These are phyloP conservation scores for Onychostoma macrolepis DNA, from an alignment of 2,113 vertebrate species.

Conservation along the genomic window DNA sequence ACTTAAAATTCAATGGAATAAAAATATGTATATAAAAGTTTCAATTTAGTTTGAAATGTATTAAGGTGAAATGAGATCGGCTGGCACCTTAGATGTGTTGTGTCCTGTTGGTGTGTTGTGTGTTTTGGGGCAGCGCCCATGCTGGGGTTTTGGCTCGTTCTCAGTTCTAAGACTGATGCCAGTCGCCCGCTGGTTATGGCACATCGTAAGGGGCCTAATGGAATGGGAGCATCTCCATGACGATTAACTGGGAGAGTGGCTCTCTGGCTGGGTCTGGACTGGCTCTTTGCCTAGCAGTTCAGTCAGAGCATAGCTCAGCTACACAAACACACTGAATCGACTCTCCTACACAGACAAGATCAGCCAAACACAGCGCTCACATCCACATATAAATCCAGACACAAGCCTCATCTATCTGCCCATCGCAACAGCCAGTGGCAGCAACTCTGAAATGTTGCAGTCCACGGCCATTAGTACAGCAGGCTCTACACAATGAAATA, in stretches of 20 bases:
- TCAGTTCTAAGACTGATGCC: slow-evolving; percentile 37
- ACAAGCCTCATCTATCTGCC: slow-evolving; percentile 32
- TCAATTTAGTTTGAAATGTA: background rate
- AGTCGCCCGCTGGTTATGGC: slow-evolving; percentile 40
- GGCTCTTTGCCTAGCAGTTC: slow-evolving; percentile 31
- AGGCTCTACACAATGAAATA: slow-evolving; percentile 50
- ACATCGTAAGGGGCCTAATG: slow-evolving; percentile 50
- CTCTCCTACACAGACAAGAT: slow-evolving; percentile 1
- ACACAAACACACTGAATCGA: slow-evolving; percentile 15
- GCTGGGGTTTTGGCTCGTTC: slow-evolving; percentile 21
- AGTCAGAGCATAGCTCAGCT: slow-evolving; percentile 33
- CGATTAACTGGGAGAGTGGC: slow-evolving; percentile 54
- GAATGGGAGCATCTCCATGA: slow-evolving; percentile 52
- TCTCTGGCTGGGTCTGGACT: slow-evolving; percentile 50
- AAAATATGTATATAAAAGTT: background rate
- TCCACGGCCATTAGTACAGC: slow-evolving; percentile 37
- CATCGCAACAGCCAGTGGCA: slow-evolving; percentile 23
- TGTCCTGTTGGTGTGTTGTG: slow-evolving; percentile 41
- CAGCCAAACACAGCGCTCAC: slow-evolving; percentile 12
- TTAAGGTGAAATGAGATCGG: background rate
- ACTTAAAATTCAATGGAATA: background rate
- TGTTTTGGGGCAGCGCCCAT: slow-evolving; percentile 30
- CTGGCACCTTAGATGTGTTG: background rate
- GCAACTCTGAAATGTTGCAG: slow-evolving; percentile 34
- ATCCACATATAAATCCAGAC: slow-evolving; percentile 17